Evolutionary conservation across 2,113 vertebrate species (phyloP), one percentile per base, ranked within the genome.

Genomic region (Telmatochromis sp.): DNA sequence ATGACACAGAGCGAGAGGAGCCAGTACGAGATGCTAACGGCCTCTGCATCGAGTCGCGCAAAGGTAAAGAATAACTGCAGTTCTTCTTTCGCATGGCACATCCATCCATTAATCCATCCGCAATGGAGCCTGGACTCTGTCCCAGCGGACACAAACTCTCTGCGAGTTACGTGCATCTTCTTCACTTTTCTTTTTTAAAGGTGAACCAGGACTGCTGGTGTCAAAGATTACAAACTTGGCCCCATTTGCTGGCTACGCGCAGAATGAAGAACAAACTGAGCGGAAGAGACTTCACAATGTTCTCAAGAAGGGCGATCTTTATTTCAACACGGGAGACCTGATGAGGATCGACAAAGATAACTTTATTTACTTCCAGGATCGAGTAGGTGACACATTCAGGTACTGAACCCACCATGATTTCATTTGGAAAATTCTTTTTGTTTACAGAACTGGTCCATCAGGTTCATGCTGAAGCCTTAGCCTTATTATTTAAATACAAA

Each of bases 301-400:
- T 55, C 97, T 98, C 63, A 95, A 94, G 84, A 97, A 96, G 87
- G 98, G 97, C 26, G 98, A 98, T 63, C 21, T 97, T 11, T 98
- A 98, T 94, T 98, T 97, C 93, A 99, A 99, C 92, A 98, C 93
- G 0, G 97, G 98, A 17, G 98, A 98, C 91, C 95, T 99, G 26
- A 89, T 98, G 93, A 95, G 92, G 86, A 96, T 98, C 1, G 97
- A 98, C 84, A 68, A 80, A 0, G 96, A 98, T 37, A 97, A 97
- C 83, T 98, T 98, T 85, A 92, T 98, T 89, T 98, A 98, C 91
- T 98, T 98, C 85, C 97, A 97, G 12, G 98, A 99, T 90, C 94
- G 97, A 87, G 96, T 97, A n/a, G 98, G 98, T 80, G 98, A 99
- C 92, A 98, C 97, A 1, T 98, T 98, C 95, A 96, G 97, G 98